phyloP scores from a whole-genome alignment of 2,113 vertebrate species.

The Haliaeetus leucogaster region DNA sequence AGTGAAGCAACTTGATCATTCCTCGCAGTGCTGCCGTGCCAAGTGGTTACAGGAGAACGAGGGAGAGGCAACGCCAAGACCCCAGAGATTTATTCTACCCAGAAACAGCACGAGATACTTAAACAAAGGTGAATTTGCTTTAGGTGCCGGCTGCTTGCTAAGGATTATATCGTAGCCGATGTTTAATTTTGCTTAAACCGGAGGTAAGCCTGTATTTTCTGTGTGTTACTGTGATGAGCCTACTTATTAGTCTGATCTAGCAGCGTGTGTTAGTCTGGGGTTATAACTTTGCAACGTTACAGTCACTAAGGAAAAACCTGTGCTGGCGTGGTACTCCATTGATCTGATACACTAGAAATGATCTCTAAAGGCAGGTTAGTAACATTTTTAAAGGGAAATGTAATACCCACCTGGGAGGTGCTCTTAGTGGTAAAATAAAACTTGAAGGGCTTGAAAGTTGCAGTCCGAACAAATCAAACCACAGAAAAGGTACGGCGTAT shows the following conservation, averaged over 20 bases:
- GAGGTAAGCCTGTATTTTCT: slow-evolving; percentile 66
- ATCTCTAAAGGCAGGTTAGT: not conserved
- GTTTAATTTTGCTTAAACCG: slow-evolving; percentile 49
- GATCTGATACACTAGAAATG: not conserved
- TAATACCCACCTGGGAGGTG: not conserved
- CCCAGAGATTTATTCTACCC: slow-evolving; percentile 21
- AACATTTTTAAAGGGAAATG: not conserved
- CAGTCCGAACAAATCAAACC: not conserved
- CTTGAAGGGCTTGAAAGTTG: not conserved
- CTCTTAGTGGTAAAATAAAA: not conserved
- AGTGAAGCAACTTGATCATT: slow-evolving; percentile 60
- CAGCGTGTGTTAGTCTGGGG: not conserved
- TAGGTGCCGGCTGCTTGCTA: not conserved
- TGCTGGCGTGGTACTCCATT: not conserved
- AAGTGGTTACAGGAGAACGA: slow-evolving; percentile 18
- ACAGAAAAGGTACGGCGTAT: not conserved
- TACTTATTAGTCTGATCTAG: not conserved
- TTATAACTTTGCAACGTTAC: not conserved
- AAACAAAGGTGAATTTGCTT: slow-evolving; percentile 44
- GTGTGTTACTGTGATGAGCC: not conserved
- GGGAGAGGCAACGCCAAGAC: not conserved
- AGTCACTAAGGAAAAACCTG: not conserved
- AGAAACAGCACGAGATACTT: slow-evolving; percentile 7
- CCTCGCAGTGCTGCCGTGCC: slow-evolving; percentile 4
- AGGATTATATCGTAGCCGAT: not conserved